Evolutionary conservation across 2,888 invertebrate species (phyloP), one percentile per base, ranked within the genome.

Genomic region (Archips xylosteana): DNA sequence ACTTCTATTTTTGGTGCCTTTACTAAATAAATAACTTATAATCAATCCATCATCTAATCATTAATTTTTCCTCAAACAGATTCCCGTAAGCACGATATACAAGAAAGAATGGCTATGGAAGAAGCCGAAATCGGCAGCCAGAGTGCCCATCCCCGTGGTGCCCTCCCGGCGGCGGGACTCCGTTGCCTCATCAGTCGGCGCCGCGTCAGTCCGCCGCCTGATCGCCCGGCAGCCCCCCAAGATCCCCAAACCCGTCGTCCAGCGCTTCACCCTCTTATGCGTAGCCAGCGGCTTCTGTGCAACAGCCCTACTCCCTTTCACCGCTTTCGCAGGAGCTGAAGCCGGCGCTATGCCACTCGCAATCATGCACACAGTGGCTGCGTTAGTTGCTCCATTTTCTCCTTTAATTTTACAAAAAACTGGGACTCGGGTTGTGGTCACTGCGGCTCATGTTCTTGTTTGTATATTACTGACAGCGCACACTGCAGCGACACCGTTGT

Each of bases 191-290:
- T 97, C 97, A 0, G 96, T 97, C 45, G 97, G 97, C 1, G 97
- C 97, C 0, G 96, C 96, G 0, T 97, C 97, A 0, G 97, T 97
- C 10, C 95, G 97, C 3, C 95, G 97, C 0, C 92, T 97, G 13
- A 95, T 97, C 69, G 96, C 96, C 0, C 80, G 92, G 51, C 92
- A 88, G 47, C 93, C 94, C 0, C 82, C 92, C 85, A 83, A 94
- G 90, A 77, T 96, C 86, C 94, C 95, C 85, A 82, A 93, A 86
- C 82, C 94, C 78, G 76, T 95, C 81, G 87, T 94, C 85, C 81
- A 84, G 89, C 88, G 90, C 78, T 91, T 96, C 84, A 85, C 95
- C 54, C 86, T 96, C 72, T 86, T 96, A 77, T 94, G 96, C 86
- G 76, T 95, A 76, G 88, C 96, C 42, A 96, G 96, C 79, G 95